A percentile compares a stretch with the other conserved stretches of the same genome.
phyloP scores from a whole-genome alignment of 2,888 invertebrate genomes.

The Allolobophora icterica region DNA sequence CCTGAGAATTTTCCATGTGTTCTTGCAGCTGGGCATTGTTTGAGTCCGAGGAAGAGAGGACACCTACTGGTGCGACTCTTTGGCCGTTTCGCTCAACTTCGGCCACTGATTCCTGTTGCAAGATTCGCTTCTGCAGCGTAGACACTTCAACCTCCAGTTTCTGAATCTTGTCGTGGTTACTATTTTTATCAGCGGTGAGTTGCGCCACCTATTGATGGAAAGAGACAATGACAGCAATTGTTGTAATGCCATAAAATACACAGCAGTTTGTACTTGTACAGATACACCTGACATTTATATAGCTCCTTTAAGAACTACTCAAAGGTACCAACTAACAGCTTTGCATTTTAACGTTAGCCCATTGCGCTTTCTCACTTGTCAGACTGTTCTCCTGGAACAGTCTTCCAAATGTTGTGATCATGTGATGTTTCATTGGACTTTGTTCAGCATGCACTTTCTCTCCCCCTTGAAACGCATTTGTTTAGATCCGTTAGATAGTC shows the following conservation, averaged over 20 bases:
- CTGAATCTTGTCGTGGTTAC: background rate
- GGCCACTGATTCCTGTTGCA: background rate
- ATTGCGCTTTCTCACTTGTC: background rate
- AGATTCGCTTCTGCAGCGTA: background rate
- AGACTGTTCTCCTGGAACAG: background rate
- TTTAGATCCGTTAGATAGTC: background rate
- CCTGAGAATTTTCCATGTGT: slow-evolving; percentile 18
- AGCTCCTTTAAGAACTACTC: background rate
- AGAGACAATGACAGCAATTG: background rate
- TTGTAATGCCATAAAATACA: background rate
- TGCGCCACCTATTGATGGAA: slow-evolving; percentile 2
- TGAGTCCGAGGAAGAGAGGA: background rate
- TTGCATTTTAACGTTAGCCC: background rate
- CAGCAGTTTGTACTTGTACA: background rate
- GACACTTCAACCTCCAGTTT: background rate
- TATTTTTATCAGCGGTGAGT: slow-evolving; percentile 2
- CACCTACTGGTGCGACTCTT: background rate
- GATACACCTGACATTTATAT: background rate
- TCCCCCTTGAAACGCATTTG: background rate
- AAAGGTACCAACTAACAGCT: background rate
- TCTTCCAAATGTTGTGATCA: background rate
- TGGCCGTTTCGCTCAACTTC: background rate
- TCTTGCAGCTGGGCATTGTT: background rate
- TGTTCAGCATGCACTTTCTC: background rate
- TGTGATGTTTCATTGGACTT: background rate